Evolutionary conservation across 2,888 invertebrate species (phyloP), one percentile per base, ranked within the genome.

Genomic region (Noctua pronuba): DNA sequence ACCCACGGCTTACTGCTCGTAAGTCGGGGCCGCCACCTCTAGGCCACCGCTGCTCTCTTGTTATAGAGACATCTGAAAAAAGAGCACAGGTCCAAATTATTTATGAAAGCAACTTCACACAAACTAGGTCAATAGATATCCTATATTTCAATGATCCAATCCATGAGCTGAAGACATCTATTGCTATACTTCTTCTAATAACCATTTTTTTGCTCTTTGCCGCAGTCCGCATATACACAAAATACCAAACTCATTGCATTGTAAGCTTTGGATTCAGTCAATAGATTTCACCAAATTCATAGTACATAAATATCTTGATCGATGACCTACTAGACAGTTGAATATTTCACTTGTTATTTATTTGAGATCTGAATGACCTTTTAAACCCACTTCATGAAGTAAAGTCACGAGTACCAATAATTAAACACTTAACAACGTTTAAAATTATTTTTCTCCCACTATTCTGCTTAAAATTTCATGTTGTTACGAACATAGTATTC

Each of bases 61-160:
- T 24, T 49, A 10, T 49, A 60, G 10, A 44, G 28, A 11, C 1
- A 74, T 60, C 62, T 75, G 75, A 62, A 73, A 73, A 60, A 38
- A 49, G 6, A 74, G 8, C 16, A 28, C 28, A 11, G 24, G 13
- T 65, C 2, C 2, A 18, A 31, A 44, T 65, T 31, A 65, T 31
- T 18, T 13, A 28, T 28, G 16, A 1, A 28, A 58, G 2, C 7
- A 18, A 58, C 10, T 10, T 24, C 10, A 24, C 24, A 24, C 49
- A 7, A 18, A 58, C 16, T 58, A 58, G 16, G 16, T 18, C 28
- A 28, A 28, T 2, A 28, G 28, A 28, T 2, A 28, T 28, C 16
- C 18, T 18, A 8, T 28, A 58, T 58, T 58, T 58, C 16, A 28
- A 7, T 58, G 7, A 58, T 2, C 28, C 16, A 28, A 18, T 58